phyloP scores from a whole-genome alignment of 2,797 vertebrate species.

The Sciaenops ocellatus region DNA sequence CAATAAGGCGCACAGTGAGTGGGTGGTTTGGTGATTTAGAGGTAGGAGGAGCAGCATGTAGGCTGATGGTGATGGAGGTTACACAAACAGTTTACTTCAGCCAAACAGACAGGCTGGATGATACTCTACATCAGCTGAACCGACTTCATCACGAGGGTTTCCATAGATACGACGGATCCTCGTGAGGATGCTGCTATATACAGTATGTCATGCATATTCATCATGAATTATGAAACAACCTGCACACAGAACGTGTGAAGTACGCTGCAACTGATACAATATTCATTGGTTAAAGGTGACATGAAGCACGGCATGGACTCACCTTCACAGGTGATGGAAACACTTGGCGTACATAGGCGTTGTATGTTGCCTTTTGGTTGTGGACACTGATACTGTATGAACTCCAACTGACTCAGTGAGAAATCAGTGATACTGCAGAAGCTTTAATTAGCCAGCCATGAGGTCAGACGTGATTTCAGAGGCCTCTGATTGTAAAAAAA shows the following conservation, averaged over 20 bases:
- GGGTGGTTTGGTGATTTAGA: neutral
- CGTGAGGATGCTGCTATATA: constrained; percentile 41
- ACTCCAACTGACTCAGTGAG: too few species aligned
- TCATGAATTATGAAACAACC: constrained; percentile 26
- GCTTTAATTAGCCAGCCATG: neutral
- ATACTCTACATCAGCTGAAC: neutral
- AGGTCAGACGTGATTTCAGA: neutral
- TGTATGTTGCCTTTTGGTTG: too few species aligned
- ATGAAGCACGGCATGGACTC: too few species aligned
- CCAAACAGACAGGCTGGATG: neutral
- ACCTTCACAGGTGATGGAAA: too few species aligned
- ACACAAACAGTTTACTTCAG: neutral
- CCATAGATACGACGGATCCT: constrained; percentile 44
- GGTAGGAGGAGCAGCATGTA: neutral
- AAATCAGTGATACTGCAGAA: neutral
- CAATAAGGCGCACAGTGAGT: neutral
- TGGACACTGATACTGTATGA: too few species aligned
- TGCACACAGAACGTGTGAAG: constrained; percentile 34
- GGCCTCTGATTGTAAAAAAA: neutral
- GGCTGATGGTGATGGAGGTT: neutral
- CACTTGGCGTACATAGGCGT: too few species aligned
- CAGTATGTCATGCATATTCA: constrained; percentile 39
- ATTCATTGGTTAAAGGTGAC: constrained; percentile 49
- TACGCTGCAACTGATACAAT: constrained; percentile 18
- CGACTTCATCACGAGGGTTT: constrained; percentile 21